Conservation (phyloP, 1,140 invertebrate species). For the Luehdorfia chinensis region DNA sequence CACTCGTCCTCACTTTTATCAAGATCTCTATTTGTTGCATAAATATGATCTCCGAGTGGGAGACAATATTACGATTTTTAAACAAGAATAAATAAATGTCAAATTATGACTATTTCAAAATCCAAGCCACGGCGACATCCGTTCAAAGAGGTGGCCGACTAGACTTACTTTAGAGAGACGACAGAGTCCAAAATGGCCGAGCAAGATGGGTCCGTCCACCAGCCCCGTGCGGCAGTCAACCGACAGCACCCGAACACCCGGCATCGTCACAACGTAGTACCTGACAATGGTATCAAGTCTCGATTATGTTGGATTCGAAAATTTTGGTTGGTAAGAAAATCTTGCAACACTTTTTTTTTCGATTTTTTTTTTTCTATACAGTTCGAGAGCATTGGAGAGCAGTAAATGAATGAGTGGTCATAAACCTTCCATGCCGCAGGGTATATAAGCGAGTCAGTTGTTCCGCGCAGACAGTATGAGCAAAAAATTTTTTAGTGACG, state of each 20-base stretch:
- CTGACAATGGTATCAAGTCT: constrained; percentile 26
- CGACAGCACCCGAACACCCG: constrained; percentile 31
- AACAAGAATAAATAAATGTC: no score
- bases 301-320: background rate
- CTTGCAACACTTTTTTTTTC: background rate
- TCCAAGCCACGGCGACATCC: no score
- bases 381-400: background rate
- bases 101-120: no score
- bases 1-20: no score
- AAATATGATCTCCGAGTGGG: no score
- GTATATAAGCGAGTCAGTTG: no score
- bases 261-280: constrained; percentile 44
- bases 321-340: background rate
- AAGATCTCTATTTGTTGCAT: no score
- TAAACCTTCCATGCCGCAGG: no score
- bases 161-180: constrained; percentile 1
- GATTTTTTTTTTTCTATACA: background rate
- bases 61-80: no score
- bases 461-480: no score
- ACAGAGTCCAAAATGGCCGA: constrained; percentile 60
- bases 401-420: background rate
- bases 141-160: no score
- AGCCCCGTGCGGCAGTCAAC: constrained; percentile 39
- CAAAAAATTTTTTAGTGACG: no score
- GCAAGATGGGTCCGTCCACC: constrained; percentile 42